Evolutionary conservation across 2,797 vertebrate genomes (phyloP), one percentile per base, ranked within the genome.

Genomic region (Cossypha niveicapilla): DNA sequence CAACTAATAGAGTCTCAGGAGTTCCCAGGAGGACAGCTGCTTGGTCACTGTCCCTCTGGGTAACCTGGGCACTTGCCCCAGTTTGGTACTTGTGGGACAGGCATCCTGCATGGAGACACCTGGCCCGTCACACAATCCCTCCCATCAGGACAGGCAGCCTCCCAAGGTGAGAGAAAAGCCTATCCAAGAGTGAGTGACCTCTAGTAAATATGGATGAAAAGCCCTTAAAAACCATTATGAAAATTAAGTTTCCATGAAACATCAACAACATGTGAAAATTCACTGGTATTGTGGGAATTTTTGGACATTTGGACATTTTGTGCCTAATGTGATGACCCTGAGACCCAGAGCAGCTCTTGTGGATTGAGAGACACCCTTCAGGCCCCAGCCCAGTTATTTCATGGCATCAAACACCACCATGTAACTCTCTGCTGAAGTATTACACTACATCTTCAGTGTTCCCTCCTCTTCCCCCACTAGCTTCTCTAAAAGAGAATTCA

Each of bases 281-380:
- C 57, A 66, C 22, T n/a, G 37, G 19, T 19, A 58, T 4, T 41
- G n/a, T 27, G 51, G 15, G 30, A 61, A 74, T 34, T 80, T 50
- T 18, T 62, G 13, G n/a, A 56, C 27, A 18, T 0, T 35, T 35
- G 35, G 35, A 35, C 35, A 35, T 35, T 35, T 35, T 37, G 13
- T 16, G 30, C 48, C 74, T 58, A 50, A 61, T 0, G 6, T 13
- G 2, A 45, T 0, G 0, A 37, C 53, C 41, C 41, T 0, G 11
- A 88, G 24, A 72, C n/a, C 16, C 70, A 34, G 30, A 86, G 11
- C 24, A 47, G 51, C 37, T 70, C 30, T 32, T 39, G 15, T 3
- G 3, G 32, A 53, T 6, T 27, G 14, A 66, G 18, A 83, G 18
- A 30, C 23, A 85, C 14, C 44, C 76, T 57, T 42, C 19, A 5